Conservation (phyloP, 2,797 vertebrate genomes). For the Pipistrellus pipistrellus region DNA sequence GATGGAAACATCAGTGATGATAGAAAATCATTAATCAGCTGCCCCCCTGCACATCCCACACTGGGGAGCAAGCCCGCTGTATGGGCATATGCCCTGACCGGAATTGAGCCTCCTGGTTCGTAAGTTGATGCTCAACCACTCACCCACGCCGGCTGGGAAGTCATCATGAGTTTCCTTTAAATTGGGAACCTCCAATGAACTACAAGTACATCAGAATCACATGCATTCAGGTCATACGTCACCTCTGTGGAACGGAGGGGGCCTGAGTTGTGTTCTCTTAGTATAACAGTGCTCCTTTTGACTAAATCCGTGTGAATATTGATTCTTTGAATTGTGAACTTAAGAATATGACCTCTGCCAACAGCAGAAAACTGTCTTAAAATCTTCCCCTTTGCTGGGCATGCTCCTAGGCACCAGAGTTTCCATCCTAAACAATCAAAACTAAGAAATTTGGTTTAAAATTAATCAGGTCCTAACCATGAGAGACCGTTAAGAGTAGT, state of each 20-base stretch:
- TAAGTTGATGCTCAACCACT: not conserved
- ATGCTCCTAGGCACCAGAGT: not conserved
- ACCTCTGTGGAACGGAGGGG: not conserved
- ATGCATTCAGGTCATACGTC: not conserved
- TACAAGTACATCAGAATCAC: not conserved
- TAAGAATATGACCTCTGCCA: not conserved
- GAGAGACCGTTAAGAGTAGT: not conserved
- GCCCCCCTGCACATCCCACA: not conserved
- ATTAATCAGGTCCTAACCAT: not conserved
- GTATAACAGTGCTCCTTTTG: not conserved
- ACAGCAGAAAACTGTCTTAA: not conserved
- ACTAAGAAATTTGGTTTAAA: not conserved
- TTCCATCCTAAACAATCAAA: constrained; percentile 1
- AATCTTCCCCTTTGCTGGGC: not conserved
- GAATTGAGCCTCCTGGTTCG: not conserved
- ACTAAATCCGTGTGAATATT: not conserved
- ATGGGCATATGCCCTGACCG: not conserved
- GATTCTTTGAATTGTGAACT: not conserved
- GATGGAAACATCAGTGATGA: not conserved
- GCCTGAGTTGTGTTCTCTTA: not conserved
- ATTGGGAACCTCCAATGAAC: not conserved
- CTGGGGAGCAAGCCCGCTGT: not conserved
- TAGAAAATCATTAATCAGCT: not conserved
- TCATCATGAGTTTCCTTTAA: not conserved
- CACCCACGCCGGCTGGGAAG: not conserved